Evolutionary conservation across 2,113 vertebrate genomes (phyloP).

Genomic region (Takifugu flavidus): DNA sequence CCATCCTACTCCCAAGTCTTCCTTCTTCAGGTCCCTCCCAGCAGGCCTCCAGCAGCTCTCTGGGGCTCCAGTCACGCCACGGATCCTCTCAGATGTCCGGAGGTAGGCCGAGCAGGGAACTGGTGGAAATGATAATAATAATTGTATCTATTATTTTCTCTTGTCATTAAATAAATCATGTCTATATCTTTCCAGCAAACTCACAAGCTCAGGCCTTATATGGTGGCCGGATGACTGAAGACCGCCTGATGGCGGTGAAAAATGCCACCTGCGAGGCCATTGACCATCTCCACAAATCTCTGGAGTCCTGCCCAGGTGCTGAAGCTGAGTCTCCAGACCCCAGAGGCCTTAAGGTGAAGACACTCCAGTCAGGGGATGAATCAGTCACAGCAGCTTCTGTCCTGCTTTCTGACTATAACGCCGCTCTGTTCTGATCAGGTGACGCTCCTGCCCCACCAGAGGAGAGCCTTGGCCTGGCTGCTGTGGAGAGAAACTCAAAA

Average conservation of each 20-base stretch:
- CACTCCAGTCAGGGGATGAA: background rate
- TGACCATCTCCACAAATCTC: conserved; percentile 84
- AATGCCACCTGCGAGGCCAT: conserved; percentile 82
- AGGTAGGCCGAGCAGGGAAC: conserved; percentile 65
- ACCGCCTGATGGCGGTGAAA: conserved; percentile 70
- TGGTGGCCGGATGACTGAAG: conserved; percentile 76
- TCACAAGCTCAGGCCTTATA: conserved; percentile 65
- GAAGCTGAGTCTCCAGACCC: conserved; percentile 78
- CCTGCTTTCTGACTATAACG: background rate
- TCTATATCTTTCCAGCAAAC: conserved; percentile 42
- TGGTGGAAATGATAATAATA: no score
- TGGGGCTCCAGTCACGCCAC: conserved; percentile 61
- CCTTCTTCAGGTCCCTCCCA: conserved; percentile 3
- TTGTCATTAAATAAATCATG: no score
- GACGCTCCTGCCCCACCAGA: conserved; percentile 85
- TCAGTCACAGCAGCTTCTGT: background rate
- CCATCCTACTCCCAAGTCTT: conserved; percentile 52
- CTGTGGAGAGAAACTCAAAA: conserved; percentile 90
- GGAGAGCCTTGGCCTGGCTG: conserved; percentile 86
- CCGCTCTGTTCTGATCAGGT: conserved; percentile 58
- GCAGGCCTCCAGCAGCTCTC: conserved; percentile 35
- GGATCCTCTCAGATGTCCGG: conserved; percentile 47
- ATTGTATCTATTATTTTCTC: background rate
- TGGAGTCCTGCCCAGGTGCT: conserved; percentile 82
- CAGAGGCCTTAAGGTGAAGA: conserved; percentile 78